Evolutionary conservation across 1,140 invertebrate genomes (phyloP), one percentile per base, ranked within the genome.

Genomic region (Cydia fagiglandana): DNA sequence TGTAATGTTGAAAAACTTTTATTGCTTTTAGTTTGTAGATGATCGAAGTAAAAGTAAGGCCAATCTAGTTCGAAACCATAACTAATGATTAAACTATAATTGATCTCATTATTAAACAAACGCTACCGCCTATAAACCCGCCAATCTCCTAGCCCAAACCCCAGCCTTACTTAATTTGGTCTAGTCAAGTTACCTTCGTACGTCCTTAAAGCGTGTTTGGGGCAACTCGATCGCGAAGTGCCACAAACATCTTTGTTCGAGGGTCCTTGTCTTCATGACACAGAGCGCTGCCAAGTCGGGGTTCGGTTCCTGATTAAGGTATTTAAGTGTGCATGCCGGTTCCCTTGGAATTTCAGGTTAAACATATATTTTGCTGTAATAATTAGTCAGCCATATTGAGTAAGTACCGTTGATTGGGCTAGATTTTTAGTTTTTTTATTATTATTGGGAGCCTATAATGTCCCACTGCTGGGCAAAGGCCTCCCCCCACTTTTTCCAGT

Each of bases 171-270:
- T 87, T 87, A 86, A 86, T 85, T 86, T 79, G 78, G 81, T 85
- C 73, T 81, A 77, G 70, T 76, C 81, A 78, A 79, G 82, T 81
- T 81, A 84, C 78, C 82, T 79, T 77, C 78, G 77, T 82, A 80
- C 73, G 80, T 83, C 75, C 79, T 83, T 82, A 87, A 83, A 80
- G 82, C 79, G 78, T 88, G 84, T 87, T 87, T 82, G 80, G 79
- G 34, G 64, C 34, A 86, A 87, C 82, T 86, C 77, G 77, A 80
- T 83, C 79, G 78, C 82, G 79, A 76, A 77, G 73, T 77, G 78
- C 68, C 74, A 50, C 73, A 76, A 74, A 7, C 68, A 53, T 73
- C 76, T 68, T 68, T 70, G 73, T 77, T 74, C 50, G 56, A 73
- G 66, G 17, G 34, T 15, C 34, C 34, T 64, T 30, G 17, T 28